Percentiles rank a stretch among this genome's conserved stretches.
Evolutionary conservation across 2,888 invertebrate species (phyloP).

Genomic region (Rhopalosiphum nymphaeae): DNA sequence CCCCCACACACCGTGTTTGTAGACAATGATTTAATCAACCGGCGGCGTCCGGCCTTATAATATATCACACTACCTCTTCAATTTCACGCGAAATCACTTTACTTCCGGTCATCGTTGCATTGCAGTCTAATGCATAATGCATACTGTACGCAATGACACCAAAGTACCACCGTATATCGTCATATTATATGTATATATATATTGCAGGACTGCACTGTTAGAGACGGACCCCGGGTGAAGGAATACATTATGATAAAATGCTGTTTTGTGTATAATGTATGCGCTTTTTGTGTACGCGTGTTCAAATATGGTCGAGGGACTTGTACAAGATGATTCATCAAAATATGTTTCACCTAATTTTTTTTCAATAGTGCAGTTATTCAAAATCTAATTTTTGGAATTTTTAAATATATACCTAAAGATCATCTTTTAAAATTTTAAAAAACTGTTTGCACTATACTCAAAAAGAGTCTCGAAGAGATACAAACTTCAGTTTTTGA

Average conservation of each 20-base stretch:
- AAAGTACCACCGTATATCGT: background rate
- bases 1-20: background rate
- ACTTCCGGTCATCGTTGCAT: constrained; percentile 34
- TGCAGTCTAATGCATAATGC: constrained; percentile 60
- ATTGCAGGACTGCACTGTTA: background rate
- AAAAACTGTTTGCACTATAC: no score
- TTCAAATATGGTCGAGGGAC: background rate
- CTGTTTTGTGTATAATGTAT: background rate
- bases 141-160: background rate
- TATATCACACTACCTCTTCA: constrained; percentile 17
- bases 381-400: no score
- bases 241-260: background rate
- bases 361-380: no score
- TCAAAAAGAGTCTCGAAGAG: no score
- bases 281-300: background rate
- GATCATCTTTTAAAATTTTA: no score
- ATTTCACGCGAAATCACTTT: constrained; percentile 54
- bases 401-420: no score
- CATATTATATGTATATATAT: background rate
- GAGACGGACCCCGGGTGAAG: background rate
- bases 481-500: no score
- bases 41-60: background rate
- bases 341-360: no score
- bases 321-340: no score
- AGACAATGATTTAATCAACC: constrained; percentile 62